Evolutionary conservation across 2,797 vertebrate genomes (phyloP).

Genomic region (Propithecus deckenii): DNA sequence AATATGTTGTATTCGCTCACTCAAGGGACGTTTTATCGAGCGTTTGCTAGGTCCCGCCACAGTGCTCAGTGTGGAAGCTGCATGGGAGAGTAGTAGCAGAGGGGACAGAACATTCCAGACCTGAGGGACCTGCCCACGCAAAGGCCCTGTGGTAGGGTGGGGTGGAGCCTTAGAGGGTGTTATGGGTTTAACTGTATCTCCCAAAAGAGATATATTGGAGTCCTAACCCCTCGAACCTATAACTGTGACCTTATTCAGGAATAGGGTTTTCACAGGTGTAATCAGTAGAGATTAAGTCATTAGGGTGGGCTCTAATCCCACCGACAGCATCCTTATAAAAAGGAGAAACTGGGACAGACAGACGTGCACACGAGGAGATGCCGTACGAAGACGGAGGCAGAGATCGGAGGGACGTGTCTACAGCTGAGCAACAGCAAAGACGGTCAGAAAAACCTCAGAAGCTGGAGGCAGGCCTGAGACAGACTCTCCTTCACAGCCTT

Average conservation of each 20-base stretch:
- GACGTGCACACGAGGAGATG: accelerated
- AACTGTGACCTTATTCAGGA: background rate
- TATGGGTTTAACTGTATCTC: background rate
- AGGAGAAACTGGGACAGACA: too few species aligned
- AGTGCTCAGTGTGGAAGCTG: accelerated
- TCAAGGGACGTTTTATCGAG: accelerated
- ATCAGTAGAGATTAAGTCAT: too few species aligned
- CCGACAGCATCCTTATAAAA: accelerated
- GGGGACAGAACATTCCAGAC: background rate
- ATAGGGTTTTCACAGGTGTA: background rate
- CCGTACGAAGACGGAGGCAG: accelerated
- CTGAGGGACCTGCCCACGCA: background rate
- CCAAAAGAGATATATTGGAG: background rate
- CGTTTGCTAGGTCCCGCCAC: too few species aligned
- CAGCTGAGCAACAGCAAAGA: background rate
- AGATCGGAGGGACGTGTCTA: accelerated
- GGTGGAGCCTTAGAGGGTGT: background rate
- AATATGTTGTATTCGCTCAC: accelerated
- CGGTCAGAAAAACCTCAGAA: background rate
- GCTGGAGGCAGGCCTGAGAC: background rate
- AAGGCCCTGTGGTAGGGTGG: background rate
- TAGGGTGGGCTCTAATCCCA: background rate
- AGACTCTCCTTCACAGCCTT: background rate
- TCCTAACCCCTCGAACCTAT: background rate
- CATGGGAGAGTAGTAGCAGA: accelerated